These are phyloP conservation scores for Camponotus pennsylvanicus DNA, from an alignment of 1,140 invertebrate species.

Conservation along the genomic window DNA sequence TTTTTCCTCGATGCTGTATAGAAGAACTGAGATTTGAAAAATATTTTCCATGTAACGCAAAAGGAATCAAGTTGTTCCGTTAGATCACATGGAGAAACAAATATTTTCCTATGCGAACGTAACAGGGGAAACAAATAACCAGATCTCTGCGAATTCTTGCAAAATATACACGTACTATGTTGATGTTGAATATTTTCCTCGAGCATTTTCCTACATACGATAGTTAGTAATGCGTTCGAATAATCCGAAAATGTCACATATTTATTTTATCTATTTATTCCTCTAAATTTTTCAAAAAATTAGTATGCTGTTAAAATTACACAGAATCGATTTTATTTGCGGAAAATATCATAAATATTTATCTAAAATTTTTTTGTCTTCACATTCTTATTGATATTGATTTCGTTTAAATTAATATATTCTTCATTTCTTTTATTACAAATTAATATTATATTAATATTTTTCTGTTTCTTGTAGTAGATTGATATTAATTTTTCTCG, in stretches of 20 bases:
- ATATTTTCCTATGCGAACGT: slow-evolving; percentile 27
- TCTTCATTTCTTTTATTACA: background rate
- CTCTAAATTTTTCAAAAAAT: slow-evolving; percentile 62
- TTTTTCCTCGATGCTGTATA: background rate
- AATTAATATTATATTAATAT: background rate
- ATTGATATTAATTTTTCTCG: background rate
- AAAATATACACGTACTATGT: background rate
- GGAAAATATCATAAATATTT: background rate
- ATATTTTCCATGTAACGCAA: slow-evolving; percentile 41
- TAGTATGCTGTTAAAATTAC: slow-evolving; percentile 15
- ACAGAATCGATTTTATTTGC: background rate
- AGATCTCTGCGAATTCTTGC: slow-evolving; percentile 23
- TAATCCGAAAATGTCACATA: slow-evolving; percentile 17
- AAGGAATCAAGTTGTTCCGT: slow-evolving; percentile 45
- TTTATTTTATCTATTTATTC: background rate
- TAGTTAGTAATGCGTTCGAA: slow-evolving; percentile 29
- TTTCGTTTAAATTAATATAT: background rate
- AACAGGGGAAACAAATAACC: slow-evolving; percentile 23
- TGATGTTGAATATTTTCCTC: slow-evolving; percentile 7
- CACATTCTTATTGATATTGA: background rate
- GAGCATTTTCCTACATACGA: slow-evolving; percentile 25
- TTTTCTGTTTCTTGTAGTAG: background rate
- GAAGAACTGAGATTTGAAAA: slow-evolving; percentile 26
- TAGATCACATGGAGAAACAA: slow-evolving; percentile 24
- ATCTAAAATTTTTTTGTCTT: background rate